Base-by-base conservation (phyloP, 2,888 invertebrate species). In the Scelioninae gen. 1 region DNA sequence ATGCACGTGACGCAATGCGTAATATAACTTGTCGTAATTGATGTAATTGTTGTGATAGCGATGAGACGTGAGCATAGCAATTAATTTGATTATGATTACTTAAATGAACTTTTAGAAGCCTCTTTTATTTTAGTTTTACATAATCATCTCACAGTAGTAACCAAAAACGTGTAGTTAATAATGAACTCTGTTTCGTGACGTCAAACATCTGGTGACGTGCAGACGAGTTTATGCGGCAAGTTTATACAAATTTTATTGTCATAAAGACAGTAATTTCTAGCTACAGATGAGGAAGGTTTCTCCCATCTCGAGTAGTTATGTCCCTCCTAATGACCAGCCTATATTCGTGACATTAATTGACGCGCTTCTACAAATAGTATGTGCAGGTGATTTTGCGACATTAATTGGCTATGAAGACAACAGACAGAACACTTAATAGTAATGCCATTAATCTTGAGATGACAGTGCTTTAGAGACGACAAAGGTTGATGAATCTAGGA, bases 291-390 rank as follows among this genome's bases (percentile, higher is more conserved):
- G 32, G 45, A 56, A n/a, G 53, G 13, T 49, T 74, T 53, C 51
- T 55, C 16, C n/a, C 16, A 34, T 53, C 43, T 29, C 53, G 15
- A 47, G 16, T 15, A 31, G 16, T 40, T 43, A 31, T 56, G 40
- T 38, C 34, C 45, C 38, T 47, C 43, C 63, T 71, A 78, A 79
- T 63, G 53, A 60, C 53, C 66, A 55, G 66, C 66, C 72, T 79
- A 79, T 55, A 74, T 79, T 79, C 66, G 72, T 79, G 79, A 72
- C 79, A 79, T 79, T 79, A 72, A 72, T 79, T 79, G 74, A 55
- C 74, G 55, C 34, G 49, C 31, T 45, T 43, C 66, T 72, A 34
- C 32, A 63, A 74, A 62, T 60, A 68, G 55, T 60, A 11, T 29
- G 43, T n/a, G 60, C 66, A 74, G 72, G 65, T 80, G 74, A 80